Evolutionary conservation across 2,888 invertebrate genomes (phyloP), one percentile per base, ranked within the genome.

Genomic region (Elegia similella): DNA sequence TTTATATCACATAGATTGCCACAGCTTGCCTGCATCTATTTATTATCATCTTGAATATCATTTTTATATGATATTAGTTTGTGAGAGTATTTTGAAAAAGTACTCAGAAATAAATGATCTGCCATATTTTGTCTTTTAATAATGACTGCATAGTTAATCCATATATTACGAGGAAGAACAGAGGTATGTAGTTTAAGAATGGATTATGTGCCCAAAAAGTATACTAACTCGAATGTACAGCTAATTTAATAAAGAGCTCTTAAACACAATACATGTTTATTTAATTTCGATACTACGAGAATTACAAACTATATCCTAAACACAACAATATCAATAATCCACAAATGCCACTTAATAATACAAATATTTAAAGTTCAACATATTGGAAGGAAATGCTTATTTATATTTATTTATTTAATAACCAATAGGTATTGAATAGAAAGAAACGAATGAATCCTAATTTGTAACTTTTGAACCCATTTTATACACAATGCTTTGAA

Each of bases 221-320:
- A 90, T 90, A 92, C 92, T 92, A 92, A 92, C 92, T 91, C 88
- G 87, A 91, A 90, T 92, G 92, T 92, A 92, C 92, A 92, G 92
- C 90, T 90, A 91, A 89, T 87, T 89, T 85, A 92, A 91, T 91
- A 91, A 92, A 92, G 82, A 88, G 84, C 85, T 88, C 86, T 86
- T 86, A 87, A 88, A 87, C 75, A 80, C 72, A 66, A 47, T 42
- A 64, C 68, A 64, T 74, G 72, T 75, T 71, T 73, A 69, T 73
- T 72, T 63, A 55, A 63, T 62, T 64, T 60, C n/a, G 59, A 2
- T 43, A 6, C 43, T 44, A 44, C 32, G 17, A 3, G 16, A n/a
- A 42, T n/a, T 7, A 61, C 60, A 57, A 32, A 53, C 34, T 56
- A 62, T 42, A 42, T 32, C 52, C 56, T 58, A 47, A 29, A 7